Evolutionary conservation across 2,888 invertebrate genomes (phyloP), one percentile per base, ranked within the genome.

Genomic region (Gymnosoma rotundatum): DNA sequence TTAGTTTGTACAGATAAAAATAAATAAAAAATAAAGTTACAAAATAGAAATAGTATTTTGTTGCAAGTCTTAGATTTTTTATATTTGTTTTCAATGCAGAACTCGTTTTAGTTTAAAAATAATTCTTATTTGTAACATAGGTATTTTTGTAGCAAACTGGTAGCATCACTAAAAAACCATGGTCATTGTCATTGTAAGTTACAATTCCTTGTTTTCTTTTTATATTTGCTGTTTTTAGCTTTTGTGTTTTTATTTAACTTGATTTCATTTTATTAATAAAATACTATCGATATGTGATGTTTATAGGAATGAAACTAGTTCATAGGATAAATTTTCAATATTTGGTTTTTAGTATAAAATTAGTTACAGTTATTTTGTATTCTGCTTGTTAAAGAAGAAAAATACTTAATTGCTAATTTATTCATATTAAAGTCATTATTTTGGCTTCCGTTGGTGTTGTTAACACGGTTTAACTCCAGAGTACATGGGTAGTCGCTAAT

Each of bases 11-110:
- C 0, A 12, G 2, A 12, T 12, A 42, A 42, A 12, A 42, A 3
- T 12, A 42, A 42, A 42, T 42, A 12, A 1, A 0, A 42, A 42
- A 12, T 73, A 76, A 76, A 80, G 76, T 80, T 60, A 78, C 61
- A 83, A 79, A 54, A 72, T 75, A 58, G 78, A 70, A 60, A 79
- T 76, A 67, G 6, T 38, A 38, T 9, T 38, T 38, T 38, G 38
- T 38, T 38, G 8, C 2, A 42, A 12, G 42, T 42, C 12, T 42
- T 12, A 42, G 12, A 12, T 42, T 42, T 42, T 42, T 42, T 42
- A 42, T 42, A 54, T 48, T 70, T 78, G 45, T 64, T 32, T 45
- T 70, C 20, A n/a, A 48, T 36, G 50, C 10, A 60, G 2, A 8
- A 48, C 14, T 48, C 9, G n/a, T 32, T 18, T 25, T 20, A 48